Evolutionary conservation across 2,113 vertebrate species (phyloP), one percentile per base, ranked within the genome.

Genomic region (Tachysurus vachellii): DNA sequence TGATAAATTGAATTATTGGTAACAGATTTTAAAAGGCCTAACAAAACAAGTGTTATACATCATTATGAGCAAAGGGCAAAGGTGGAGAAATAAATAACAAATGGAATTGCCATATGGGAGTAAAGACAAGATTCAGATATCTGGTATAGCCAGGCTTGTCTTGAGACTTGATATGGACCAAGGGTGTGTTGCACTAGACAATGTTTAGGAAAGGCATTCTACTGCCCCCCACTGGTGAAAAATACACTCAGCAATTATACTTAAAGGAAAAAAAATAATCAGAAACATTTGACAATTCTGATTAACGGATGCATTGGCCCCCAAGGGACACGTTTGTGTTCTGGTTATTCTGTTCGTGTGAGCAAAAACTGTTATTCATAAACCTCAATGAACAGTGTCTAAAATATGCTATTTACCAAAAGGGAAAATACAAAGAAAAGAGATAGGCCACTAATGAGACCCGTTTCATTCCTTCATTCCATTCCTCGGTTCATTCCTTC

Each of bases 1-100:
- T 93, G 93, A 94, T 91, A 62, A 93, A 94, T 94, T 88, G 77
- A 62, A 73, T 87, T 89, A 84, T 90, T 93, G 89, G 91, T 94
- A 92, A 92, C 89, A 92, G 89, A 75, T 89, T 89, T 89, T 87
- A 90, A 88, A 42, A n/a, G 85, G 70, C 71, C 84, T 90, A 93
- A 93, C 91, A 70, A 81, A 86, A 71, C 31, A 80, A 80, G 23
- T n/a, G 28, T 9, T 42, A 57, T 2, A 21, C 23, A 28, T 53
- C 53, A 28, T 26, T 23, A 54, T 44, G n/a, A 4, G 36, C 53
- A 61, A 59, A 53, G 42, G 12, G 81, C 2, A 7, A 57, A 68
- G 47, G 77, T 79, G 73, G 26, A 44, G 57, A 42, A 64, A 66
- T 7, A 42, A 17, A 36, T 66, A 44, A 28, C 12, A 17, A 31